phyloP scores from a whole-genome alignment of 2,888 invertebrate genomes.

The Oxytorus armatus region DNA sequence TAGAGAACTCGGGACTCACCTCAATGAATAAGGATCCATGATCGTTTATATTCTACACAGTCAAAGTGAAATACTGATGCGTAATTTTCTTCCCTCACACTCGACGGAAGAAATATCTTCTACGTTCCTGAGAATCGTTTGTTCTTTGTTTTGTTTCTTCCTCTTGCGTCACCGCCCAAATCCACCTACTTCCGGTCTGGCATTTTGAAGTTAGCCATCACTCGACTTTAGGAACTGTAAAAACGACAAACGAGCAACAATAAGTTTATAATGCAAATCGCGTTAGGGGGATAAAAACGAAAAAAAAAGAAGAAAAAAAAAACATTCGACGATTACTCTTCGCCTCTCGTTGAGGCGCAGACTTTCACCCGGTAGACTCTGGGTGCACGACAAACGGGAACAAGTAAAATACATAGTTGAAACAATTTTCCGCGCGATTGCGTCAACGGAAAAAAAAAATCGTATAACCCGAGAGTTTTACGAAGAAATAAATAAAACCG shows the following conservation, averaged over 20 bases:
- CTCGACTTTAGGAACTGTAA: no score
- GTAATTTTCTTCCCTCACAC: neutral
- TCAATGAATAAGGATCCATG: slow-evolving; percentile 81
- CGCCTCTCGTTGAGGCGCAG: no score
- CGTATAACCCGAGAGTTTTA: neutral
- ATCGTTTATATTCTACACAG: slow-evolving; percentile 66
- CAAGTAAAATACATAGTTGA: slow-evolving; percentile 22
- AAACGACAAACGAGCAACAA: no score
- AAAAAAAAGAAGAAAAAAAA: no score
- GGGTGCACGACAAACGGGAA: slow-evolving; percentile 6
- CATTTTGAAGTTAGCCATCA: no score
- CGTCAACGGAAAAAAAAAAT: slow-evolving; percentile 28
- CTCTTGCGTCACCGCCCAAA: no score
- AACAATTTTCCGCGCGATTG: slow-evolving; percentile 51
- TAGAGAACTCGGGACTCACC: no score
- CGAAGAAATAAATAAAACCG: neutral
- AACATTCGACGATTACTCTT: slow-evolving; percentile 71
- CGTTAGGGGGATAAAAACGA: no score
- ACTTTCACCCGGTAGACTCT: slow-evolving; percentile 49
- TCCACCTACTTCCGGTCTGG: no score
- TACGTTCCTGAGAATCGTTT: no score
- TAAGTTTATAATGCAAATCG: no score
- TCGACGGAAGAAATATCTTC: neutral
- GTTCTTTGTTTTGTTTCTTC: no score
- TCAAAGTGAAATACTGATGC: slow-evolving; percentile 63